Evolutionary conservation across 2,888 invertebrate species (phyloP), one percentile per base, ranked within the genome.

Genomic region (Drosophila stalkeri): DNA sequence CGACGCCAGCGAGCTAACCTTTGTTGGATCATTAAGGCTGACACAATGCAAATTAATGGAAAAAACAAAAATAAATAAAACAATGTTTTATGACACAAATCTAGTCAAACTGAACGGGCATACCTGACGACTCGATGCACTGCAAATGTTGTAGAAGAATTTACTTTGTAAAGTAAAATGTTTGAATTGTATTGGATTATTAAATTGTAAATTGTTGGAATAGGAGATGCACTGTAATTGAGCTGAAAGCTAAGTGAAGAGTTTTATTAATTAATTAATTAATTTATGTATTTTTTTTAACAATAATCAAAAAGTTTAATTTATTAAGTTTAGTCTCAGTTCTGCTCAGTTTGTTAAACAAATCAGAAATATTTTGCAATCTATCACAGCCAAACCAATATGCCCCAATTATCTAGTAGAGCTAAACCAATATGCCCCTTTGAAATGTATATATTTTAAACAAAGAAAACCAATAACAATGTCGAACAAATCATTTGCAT

Each of bases 1-100:
- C 70, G 72, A 64, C 54, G 77, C 61, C 63, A 20, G 44, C 61
- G 65, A 20, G 44, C 61, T 69, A 83, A 81, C 87, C 87, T 78
- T 84, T 81, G 87, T 68, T 70, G 64, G 75, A 78, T 77, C 81
- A 78, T 80, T 80, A 69, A 76, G 68, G 68, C 52, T 75, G 68
- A 18, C 78, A 57, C 72, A 75, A 69, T 75, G 72, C 80, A 80
- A 81, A 78, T 75, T 55, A 46, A 62, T 70, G 51, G 44, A 61
- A 72, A 64, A 60, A 54, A 80, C 35, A 11, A 35, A 66, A 55
- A 37, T n/a, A 66, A 46, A 60, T 57, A 63, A 78, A 72, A 47
- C 43, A 69, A 70, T 35, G 14, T 57, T 44, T 52, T 52, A 64
- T 54, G 72, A 75, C 80, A 79, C 64, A 71, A 74, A 56, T 59